Percentiles rank a stretch among this genome's conserved stretches.
These are phyloP conservation scores for Periparus ater DNA, from an alignment of 2,797 vertebrate genomes.

Conservation along the genomic window DNA sequence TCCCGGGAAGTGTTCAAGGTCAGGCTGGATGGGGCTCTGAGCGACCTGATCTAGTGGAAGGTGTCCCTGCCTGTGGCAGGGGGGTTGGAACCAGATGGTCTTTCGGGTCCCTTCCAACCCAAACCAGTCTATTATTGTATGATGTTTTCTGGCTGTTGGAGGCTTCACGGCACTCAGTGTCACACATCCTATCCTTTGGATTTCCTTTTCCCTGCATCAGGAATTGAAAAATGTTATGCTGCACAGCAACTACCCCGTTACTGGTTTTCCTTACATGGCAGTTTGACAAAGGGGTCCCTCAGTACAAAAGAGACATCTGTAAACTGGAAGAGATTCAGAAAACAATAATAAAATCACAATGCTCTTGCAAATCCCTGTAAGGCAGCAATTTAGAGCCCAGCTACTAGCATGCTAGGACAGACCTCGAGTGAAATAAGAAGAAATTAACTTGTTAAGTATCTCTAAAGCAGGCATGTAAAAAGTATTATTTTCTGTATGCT, in stretches of 20 bases:
- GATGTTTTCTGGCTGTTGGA: not conserved
- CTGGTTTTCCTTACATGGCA: not conserved
- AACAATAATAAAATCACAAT: not conserved
- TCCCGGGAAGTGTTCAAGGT: rapidly evolving
- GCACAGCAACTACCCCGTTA: rapidly evolving
- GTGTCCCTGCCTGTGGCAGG: not conserved
- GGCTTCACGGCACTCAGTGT: rapidly evolving
- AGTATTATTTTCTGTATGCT: not conserved
- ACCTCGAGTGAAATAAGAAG: slow-evolving; percentile 14
- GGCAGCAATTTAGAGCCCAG: not conserved
- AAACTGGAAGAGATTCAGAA: not conserved
- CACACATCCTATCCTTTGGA: not conserved
- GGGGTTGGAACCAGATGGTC: rapidly evolving
- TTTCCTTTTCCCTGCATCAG: not conserved
- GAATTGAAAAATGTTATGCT: not conserved
- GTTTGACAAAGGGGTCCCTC: not conserved
- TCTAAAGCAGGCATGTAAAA: not conserved
- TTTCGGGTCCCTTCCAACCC: not conserved
- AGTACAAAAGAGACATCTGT: not conserved
- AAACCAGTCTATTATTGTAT: not conserved
- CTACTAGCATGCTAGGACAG: slow-evolving; percentile 15
- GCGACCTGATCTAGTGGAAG: not conserved
- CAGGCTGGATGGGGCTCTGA: not conserved
- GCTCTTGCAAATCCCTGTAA: slow-evolving; percentile 21
- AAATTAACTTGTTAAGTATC: slow-evolving; percentile 28